phyloP scores from a whole-genome alignment of 2,113 vertebrate species.

The Axis porcinus region DNA sequence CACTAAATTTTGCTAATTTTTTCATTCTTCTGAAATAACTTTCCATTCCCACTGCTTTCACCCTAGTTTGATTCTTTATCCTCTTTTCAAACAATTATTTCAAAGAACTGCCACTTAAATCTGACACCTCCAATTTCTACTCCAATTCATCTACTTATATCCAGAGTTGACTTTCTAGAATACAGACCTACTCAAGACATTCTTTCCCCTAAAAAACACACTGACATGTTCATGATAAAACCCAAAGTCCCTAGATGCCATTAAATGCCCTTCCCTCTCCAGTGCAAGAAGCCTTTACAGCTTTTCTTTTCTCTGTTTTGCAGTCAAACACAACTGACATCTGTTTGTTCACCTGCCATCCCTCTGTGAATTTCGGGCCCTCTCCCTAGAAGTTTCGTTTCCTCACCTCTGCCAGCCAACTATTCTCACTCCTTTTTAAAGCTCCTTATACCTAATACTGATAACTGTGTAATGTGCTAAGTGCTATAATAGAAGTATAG shows the following conservation, averaged over 20 bases:
- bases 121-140: not conserved
- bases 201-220: not conserved
- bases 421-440: not conserved
- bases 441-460: not conserved
- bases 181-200: not conserved
- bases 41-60: not conserved
- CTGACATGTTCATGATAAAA: not conserved
- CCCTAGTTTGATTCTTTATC: not conserved
- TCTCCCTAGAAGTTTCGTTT: not conserved
- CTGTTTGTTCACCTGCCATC: not conserved
- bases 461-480: not conserved
- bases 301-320: not conserved
- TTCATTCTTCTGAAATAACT: not conserved
- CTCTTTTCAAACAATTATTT: not conserved
- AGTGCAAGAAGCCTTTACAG: not conserved
- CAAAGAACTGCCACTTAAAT: not conserved
- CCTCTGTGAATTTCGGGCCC: not conserved
- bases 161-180: not conserved
- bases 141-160: not conserved
- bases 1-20: not conserved
- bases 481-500: not conserved
- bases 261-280: not conserved
- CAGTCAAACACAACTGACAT: not conserved
- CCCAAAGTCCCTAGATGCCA: not conserved
- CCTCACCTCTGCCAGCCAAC: not conserved